Evolutionary conservation across 1,140 invertebrate species (phyloP), one percentile per base, ranked within the genome.

Genomic region (Penaeus japonicus): DNA sequence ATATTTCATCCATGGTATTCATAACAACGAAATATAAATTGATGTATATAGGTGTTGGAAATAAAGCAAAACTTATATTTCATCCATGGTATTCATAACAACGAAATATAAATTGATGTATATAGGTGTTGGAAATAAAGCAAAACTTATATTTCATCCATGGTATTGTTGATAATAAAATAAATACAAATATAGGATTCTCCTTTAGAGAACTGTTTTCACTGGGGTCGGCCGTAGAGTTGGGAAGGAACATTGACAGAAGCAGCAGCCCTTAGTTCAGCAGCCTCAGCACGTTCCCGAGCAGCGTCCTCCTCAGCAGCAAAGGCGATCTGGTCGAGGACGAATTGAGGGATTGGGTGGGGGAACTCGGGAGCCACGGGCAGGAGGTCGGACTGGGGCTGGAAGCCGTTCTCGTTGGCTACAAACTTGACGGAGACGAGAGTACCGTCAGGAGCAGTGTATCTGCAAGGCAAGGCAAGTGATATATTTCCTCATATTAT

Each of bases 321-420:
- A 5, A 84, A 55, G 22, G 89, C 89, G 53, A 90, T 90, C 84
- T 90, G 89, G 55, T 88, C 79, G 27, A 90, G 55, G 70, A 90
- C 87, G 62, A 90, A 81, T 86, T 90, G 85, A 39, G 87, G 87
- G 62, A 89, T 89, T 17, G 78, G 75, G 83, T 85, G 84, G 53
- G 83, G 83, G 84, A 89, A 85, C 22, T 32, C 84, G 27, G 89
- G 89, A 27, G 88, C 89, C 84, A 89, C 87, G 59, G 89, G 89
- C 62, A 90, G 83, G 39, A 85, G 84, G 65, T 84, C 86, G 35
- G 87, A 89, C 62, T 90, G 73, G 35, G 88, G 87, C 80, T 90
- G 86, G 87, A 78, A 90, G 32, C 89, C 89, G 59, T 84, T 89
- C 59, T 84, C 89, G 87, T 90, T 84, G 24, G 89, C 89, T 18